These are phyloP conservation scores for Nebria ingens DNA, from an alignment of 1,140 invertebrate genomes.

Conservation along the genomic window DNA sequence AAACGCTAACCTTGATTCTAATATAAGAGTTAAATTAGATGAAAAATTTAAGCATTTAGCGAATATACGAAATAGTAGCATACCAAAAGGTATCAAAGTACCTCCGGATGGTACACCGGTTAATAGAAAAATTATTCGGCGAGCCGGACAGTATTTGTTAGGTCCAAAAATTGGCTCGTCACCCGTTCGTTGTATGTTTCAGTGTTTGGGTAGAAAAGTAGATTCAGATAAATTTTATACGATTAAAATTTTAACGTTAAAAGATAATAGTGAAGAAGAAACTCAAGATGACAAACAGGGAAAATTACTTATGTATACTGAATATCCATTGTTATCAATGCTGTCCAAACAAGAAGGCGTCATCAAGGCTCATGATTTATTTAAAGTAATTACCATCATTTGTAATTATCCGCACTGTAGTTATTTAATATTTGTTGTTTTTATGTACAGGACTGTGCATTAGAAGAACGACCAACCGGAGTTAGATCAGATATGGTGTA, in stretches of 20 bases:
- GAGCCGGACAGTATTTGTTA: constrained; percentile 59
- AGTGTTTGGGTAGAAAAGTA: constrained; percentile 64
- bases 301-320: constrained; percentile 72
- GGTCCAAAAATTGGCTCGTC: constrained; percentile 63
- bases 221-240: constrained; percentile 66
- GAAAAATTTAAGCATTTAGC: too few species aligned
- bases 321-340: constrained; percentile 64
- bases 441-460: constrained; percentile 54
- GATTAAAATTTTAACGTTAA: constrained; percentile 55
- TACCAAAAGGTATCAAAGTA: not conserved
- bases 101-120: constrained; percentile 25
- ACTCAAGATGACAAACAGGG: constrained; percentile 69
- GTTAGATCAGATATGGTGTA: constrained; percentile 43
- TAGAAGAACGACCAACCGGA: constrained; percentile 48
- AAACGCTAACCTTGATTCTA: too few species aligned
- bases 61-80: not conserved
- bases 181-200: constrained; percentile 68
- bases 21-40: not conserved
- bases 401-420: too few species aligned
- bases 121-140: constrained; percentile 35
- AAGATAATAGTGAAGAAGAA: constrained; percentile 47
- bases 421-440: not conserved
- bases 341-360: constrained; percentile 63
- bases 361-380: constrained; percentile 69
- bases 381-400: constrained; percentile 48